Percentiles rank a stretch among this genome's conserved stretches.
Conservation (phyloP, 2,888 invertebrate genomes). For the Epirrhoe tristata region DNA sequence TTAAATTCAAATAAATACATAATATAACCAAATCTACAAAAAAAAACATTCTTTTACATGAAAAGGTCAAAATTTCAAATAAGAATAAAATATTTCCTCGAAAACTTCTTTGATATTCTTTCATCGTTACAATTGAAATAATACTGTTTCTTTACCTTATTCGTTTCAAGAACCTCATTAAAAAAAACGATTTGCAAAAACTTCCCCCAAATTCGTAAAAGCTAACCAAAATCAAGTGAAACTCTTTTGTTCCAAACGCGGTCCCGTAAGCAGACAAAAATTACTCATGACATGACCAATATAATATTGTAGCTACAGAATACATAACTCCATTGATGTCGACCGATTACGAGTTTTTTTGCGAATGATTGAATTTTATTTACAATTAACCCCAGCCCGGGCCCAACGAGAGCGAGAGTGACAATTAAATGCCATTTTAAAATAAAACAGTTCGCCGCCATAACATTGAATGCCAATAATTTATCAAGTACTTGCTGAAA, state of each 20-base stretch:
- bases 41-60: no score
- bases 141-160: no score
- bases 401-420: slow-evolving; percentile 78
- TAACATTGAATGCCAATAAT: slow-evolving; percentile 68
- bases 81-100: no score
- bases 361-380: slow-evolving; percentile 85
- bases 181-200: no score
- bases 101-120: no score
- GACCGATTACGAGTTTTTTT: slow-evolving; percentile 81
- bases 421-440: slow-evolving; percentile 84
- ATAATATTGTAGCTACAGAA: slow-evolving; percentile 56
- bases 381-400: slow-evolving; percentile 81
- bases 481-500: slow-evolving; percentile 50
- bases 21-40: no score
- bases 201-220: background rate
- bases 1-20: no score
- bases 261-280: slow-evolving; percentile 31
- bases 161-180: no score
- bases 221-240: background rate
- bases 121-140: no score
- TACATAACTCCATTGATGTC: slow-evolving; percentile 76
- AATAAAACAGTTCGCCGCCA: slow-evolving; percentile 79
- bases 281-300: slow-evolving; percentile 52
- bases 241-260: background rate
- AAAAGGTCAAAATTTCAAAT: no score